phyloP scores from a whole-genome alignment of 2,113 vertebrate species.

The Gambusia holbrooki region DNA sequence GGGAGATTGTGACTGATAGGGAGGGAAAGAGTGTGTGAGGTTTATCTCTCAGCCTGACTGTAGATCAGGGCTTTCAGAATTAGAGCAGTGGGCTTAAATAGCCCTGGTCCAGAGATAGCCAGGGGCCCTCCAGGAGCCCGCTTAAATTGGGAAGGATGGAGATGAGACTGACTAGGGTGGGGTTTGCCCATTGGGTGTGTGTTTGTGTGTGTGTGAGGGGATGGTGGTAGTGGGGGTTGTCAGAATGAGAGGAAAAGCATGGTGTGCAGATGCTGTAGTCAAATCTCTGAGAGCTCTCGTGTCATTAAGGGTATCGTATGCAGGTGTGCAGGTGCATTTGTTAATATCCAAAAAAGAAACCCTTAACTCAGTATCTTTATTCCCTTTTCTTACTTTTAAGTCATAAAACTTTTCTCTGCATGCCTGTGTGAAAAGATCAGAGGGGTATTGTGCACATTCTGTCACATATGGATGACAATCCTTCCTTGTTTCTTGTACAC shows the following conservation, averaged over 20 bases:
- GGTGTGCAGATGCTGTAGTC: conserved; percentile 42
- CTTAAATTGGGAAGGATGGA: conserved; percentile 58
- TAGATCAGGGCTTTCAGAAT: conserved; percentile 76
- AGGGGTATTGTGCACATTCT: conserved; percentile 10
- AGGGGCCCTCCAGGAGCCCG: conserved; percentile 67
- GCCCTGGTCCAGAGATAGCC: conserved; percentile 76
- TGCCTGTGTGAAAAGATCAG: background rate
- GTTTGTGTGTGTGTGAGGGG: conserved; percentile 20
- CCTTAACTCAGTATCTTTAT: background rate
- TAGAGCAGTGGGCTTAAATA: conserved; percentile 81
- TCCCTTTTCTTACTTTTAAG: conserved; percentile 17
- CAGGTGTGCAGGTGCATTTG: conserved; percentile 35
- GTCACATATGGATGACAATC: background rate
- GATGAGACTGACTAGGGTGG: conserved; percentile 43
- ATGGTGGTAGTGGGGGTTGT: conserved; percentile 1
- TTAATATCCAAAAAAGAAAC: conserved; percentile 22
- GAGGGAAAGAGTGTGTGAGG: conserved; percentile 47
- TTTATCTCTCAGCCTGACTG: conserved; percentile 71
- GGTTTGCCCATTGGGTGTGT: conserved; percentile 22
- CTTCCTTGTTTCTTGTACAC: conserved; percentile 27
- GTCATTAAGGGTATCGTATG: conserved; percentile 2
- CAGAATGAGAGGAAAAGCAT: background rate
- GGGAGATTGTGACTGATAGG: conserved; percentile 56
- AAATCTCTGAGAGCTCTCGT: conserved; percentile 10
- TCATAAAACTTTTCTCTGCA: conserved; percentile 9